Evolutionary conservation across 2,888 invertebrate genomes (phyloP).

Genomic region (Onchidella celtica): DNA sequence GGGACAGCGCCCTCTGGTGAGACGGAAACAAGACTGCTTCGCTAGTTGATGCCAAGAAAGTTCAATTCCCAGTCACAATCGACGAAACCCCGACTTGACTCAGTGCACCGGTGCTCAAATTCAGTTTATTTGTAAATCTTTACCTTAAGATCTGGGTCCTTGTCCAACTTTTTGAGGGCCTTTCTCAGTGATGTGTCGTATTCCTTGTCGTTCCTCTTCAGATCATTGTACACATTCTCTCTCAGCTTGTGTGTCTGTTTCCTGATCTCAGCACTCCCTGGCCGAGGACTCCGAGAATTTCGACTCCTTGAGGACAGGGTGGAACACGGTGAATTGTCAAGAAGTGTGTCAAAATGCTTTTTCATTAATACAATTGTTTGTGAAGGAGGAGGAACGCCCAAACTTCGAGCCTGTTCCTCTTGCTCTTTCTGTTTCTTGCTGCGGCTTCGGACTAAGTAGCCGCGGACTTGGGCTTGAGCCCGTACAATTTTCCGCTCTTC

Average conservation of each 20-base stretch:
- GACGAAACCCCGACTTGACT: too few relatives aligned
- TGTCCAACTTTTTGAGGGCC: background rate
- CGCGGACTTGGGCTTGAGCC: conserved; percentile 57
- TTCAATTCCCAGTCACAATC: too few relatives aligned
- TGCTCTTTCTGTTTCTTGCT: background rate
- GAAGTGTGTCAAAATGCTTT: conserved; percentile 12
- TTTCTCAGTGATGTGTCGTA: conserved; percentile 23
- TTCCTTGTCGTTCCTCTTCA: background rate
- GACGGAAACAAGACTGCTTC: too few relatives aligned
- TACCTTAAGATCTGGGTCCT: conserved; percentile 7
- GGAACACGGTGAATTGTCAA: conserved; percentile 14
- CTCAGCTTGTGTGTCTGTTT: background rate
- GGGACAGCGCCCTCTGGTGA: too few relatives aligned
- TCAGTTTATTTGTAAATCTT: too few relatives aligned
- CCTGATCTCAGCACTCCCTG: background rate
- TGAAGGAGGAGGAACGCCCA: background rate
- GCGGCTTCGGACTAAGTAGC: conserved; percentile 54
- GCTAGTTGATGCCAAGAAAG: too few relatives aligned
- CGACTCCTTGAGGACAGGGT: conserved; percentile 15
- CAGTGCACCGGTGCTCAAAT: too few relatives aligned
- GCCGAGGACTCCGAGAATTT: background rate
- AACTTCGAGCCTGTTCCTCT: background rate
- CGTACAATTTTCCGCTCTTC: conserved; percentile 53
- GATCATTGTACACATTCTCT: background rate
- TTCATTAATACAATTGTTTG: background rate